Conservation (phyloP, 2,888 invertebrate genomes). For the Macrostomum cliftonense region DNA sequence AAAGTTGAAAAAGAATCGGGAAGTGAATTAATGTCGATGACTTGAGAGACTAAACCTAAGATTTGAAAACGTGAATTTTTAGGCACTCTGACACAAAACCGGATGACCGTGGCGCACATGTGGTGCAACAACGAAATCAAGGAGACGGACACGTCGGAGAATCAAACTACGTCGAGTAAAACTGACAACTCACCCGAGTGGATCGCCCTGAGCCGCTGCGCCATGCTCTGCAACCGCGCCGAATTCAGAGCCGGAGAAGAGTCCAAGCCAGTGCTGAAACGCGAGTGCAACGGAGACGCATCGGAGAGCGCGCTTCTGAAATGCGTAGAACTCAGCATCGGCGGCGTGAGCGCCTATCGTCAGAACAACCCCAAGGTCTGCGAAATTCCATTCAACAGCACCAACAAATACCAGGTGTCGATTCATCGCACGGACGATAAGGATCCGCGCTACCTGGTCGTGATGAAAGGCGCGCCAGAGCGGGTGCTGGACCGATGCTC, state of each 20-base stretch:
- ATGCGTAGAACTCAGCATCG: slow-evolving; percentile 35
- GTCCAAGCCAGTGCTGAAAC: slow-evolving; percentile 61
- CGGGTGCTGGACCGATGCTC: slow-evolving; percentile 71
- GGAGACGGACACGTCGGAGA: slow-evolving; percentile 94
- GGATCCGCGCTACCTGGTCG: slow-evolving; percentile 59
- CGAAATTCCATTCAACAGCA: slow-evolving; percentile 42
- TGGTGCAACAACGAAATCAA: slow-evolving; percentile 96
- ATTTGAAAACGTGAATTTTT: too few relatives aligned
- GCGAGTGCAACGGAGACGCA: slow-evolving; percentile 41
- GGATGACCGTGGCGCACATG: slow-evolving; percentile 99
- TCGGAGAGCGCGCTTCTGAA: slow-evolving; percentile 40
- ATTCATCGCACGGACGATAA: slow-evolving; percentile 75
- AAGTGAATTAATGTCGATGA: too few relatives aligned
- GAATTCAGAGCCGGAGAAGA: slow-evolving; percentile 92
- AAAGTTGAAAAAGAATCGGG: too few relatives aligned
- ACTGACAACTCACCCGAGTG: slow-evolving; percentile 63
- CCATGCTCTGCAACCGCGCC: slow-evolving; percentile 88
- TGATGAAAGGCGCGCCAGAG: slow-evolving; percentile 83
- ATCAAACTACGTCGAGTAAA: slow-evolving; percentile 83
- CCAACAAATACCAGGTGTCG: slow-evolving; percentile 50
- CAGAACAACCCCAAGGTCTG: slow-evolving; percentile 31
- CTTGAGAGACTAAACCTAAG: too few relatives aligned
- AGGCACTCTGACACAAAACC: slow-evolving; percentile 82
- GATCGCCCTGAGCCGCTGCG: slow-evolving; percentile 73
- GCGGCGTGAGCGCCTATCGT: slow-evolving; percentile 29